Evolutionary conservation across 1,140 invertebrate genomes (phyloP).

Genomic region (Thaumatotibia leucotreta): DNA sequence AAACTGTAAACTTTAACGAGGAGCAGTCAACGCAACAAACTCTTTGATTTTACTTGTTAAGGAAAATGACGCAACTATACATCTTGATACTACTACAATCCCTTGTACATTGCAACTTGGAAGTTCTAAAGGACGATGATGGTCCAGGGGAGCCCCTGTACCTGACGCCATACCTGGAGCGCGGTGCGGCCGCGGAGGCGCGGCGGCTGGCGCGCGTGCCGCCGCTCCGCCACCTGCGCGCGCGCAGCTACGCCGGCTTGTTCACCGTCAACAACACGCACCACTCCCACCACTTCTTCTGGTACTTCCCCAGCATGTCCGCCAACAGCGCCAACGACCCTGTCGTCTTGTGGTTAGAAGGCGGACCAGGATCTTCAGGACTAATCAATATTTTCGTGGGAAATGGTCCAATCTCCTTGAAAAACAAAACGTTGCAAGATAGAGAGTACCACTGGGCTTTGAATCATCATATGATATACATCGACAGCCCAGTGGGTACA

Average conservation of each 20-base stretch:
- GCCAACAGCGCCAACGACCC: constrained; percentile 76
- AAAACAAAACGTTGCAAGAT: constrained; percentile 47
- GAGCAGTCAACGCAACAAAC: not conserved
- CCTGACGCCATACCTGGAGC: constrained; percentile 81
- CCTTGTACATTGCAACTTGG: not conserved
- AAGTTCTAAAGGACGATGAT: constrained; percentile 60
- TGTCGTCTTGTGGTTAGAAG: constrained; percentile 86
- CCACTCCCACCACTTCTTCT: constrained; percentile 87
- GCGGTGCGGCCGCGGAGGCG: constrained; percentile 68
- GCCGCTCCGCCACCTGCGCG: constrained; percentile 51
- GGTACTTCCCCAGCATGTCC: constrained; percentile 83
- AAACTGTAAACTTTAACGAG: not conserved
- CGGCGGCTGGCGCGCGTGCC: constrained; percentile 52
- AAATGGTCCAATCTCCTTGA: constrained; percentile 83
- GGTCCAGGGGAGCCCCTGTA: constrained; percentile 80
- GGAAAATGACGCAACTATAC: not conserved
- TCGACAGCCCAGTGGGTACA: constrained; percentile 89
- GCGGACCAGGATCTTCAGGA: constrained; percentile 87
- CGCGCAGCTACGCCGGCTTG: constrained; percentile 80
- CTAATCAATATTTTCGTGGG: constrained; percentile 89
- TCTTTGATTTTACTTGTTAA: not conserved
- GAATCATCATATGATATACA: constrained; percentile 84
- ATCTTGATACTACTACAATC: not conserved
- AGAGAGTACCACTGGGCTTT: constrained; percentile 86
- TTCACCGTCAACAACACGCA: constrained; percentile 83